Base-by-base conservation (phyloP, 2,113 vertebrate genomes). In the Galbula dea region DNA sequence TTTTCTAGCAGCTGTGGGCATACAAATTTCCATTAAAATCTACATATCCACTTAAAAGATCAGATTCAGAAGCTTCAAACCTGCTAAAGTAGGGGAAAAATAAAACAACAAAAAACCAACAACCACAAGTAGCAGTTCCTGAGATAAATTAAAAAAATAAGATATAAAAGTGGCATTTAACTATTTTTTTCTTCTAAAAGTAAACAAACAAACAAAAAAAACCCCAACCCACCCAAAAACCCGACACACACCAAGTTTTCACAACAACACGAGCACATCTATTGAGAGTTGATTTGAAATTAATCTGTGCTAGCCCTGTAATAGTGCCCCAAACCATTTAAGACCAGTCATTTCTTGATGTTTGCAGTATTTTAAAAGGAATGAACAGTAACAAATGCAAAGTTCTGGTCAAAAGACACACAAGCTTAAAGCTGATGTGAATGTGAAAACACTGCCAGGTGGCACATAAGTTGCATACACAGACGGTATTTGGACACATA, bases 1-100 rank as follows among this genome's bases (percentile, higher is more conserved):
- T 55, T 89, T 82, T 88, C 86, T 58, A 94, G 86, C 90, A 93
- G 92, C 89, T 95, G 92, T 6, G 46, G 57, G 79, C 77, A 69
- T 46, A 74, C 15, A 88, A 69, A 76, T 82, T 87, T 87, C 83
- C 78, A 90, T 73, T 10, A 92, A 92, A 87, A 82, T 61, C 69
- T 59, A 43, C 36, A 30, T 34, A 52, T 29, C 61, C 46, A 55
- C 37, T 77, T 74, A 79, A 67, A 92, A 90, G n/a, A 86, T 74
- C 41, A 69, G 61, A 86, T 41, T 82, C 16, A 18, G 27, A 74
- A 81, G 20, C 51, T 88, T 91, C 68, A 86, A 83, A 76, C 7
- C 10, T 54, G 37, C 26, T 30, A 66, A 62, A 69, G 74, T 34
- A 86, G 45, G 32, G n/a, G 69, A 61, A 54, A 39, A 86, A 7